Conservation (phyloP, 92 coral and sea anemone genomes). For the Chrysogorgia sp. region DNA sequence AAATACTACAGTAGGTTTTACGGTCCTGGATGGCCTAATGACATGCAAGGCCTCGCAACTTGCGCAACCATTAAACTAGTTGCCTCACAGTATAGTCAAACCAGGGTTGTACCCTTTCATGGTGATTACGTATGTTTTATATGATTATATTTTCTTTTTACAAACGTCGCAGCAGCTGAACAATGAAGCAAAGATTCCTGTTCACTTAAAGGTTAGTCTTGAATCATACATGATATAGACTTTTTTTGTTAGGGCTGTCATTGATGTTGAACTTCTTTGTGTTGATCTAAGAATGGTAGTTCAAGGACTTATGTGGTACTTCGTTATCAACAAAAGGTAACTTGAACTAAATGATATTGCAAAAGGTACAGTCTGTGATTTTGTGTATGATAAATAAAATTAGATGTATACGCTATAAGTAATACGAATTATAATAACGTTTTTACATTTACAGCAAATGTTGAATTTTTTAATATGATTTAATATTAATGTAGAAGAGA, state of each 20-base stretch:
- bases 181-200: slow-evolving; percentile 16
- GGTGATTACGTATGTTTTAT: too few relatives aligned
- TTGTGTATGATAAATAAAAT: not conserved
- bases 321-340: slow-evolving; percentile 56
- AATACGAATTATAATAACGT: not conserved
- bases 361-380: slow-evolving; percentile 42
- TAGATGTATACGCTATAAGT: too few relatives aligned
- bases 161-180: slow-evolving; percentile 44
- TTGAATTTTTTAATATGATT: too few relatives aligned
- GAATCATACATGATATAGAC: slow-evolving; percentile 48
- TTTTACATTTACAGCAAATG: not conserved
- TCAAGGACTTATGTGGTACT: slow-evolving; percentile 55
- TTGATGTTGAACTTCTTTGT: slow-evolving; percentile 45
- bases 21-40: too few relatives aligned
- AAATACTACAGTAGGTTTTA: too few relatives aligned
- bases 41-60: too few relatives aligned
- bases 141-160: slow-evolving; percentile 12
- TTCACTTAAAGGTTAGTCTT: slow-evolving; percentile 17
- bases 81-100: too few relatives aligned
- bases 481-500: not conserved
- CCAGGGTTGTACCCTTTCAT: too few relatives aligned
- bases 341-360: slow-evolving; percentile 63
- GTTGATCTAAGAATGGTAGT: slow-evolving; percentile 23
- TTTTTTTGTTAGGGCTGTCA: too few relatives aligned
- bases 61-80: too few relatives aligned